Evolutionary conservation across 2,888 invertebrate genomes (phyloP), one percentile per base, ranked within the genome.

Genomic region (Uropetala carovei): DNA sequence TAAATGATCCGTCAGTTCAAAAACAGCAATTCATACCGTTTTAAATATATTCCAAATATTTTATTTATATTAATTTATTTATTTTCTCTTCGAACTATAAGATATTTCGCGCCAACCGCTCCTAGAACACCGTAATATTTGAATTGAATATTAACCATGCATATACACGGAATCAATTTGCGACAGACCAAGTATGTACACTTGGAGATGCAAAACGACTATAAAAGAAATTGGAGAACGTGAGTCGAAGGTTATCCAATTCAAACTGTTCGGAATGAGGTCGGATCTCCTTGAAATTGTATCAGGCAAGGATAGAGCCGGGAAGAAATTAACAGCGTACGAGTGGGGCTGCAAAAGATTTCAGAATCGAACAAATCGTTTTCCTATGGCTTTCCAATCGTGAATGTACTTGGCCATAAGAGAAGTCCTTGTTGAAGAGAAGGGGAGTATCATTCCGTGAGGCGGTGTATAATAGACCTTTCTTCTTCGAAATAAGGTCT

Each of bases 201-300:
- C 43, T 43, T 3, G 1, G 43, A 43, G 43, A 5, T 43, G 43
- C 5, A 43, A 43, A 43, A 43, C 43, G 43, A 43, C 3, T 5
- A 43, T 43, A 43, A 43, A 43, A 43, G 5, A 43, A 1, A 3
- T 43, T 1, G 43, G 5, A 5, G 43, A 43, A 43, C 1, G 5
- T 5, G 43, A 3, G 43, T 30, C 83, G 83, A 83, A 83, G 83
- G 83, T 56, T 83, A 18, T 57, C 43, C 83, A 3, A 30, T n/a
- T 57, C 57, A 57, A 11, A n/a, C 57, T 83, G 64, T 43, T 64
- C 18, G 4, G 59, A 89, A 89, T 18, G 64, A 68, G 64, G 89
- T 30, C 89, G 64, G n/a, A 4, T 68, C n/a, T 18, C 89, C 64
- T 89, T 89, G n/a, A 43, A 30, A 75, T 13, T 27, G 27, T 75